These are phyloP conservation scores for Barypeithes pellucidus DNA, from an alignment of 2,888 invertebrate genomes.

Conservation along the genomic window DNA sequence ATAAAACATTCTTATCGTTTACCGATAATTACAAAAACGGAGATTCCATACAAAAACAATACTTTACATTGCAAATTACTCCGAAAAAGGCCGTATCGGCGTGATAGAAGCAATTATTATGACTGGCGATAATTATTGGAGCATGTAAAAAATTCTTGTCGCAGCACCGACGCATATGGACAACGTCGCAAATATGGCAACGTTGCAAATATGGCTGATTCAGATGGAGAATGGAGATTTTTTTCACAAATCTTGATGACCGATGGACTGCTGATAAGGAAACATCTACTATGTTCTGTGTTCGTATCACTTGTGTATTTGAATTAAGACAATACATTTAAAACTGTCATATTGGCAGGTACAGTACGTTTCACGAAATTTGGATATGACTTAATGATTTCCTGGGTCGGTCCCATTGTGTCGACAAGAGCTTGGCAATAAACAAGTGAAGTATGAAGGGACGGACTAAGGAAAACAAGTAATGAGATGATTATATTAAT, in stretches of 20 bases:
- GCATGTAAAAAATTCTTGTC: conserved; percentile 61
- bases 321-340: too few species aligned
- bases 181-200: conserved; percentile 44
- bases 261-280: conserved; percentile 27
- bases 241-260: conserved; percentile 45
- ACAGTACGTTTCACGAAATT: too few species aligned
- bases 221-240: conserved; percentile 30
- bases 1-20: conserved; percentile 15
- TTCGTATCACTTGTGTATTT: too few species aligned
- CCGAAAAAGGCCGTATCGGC: conserved; percentile 46
- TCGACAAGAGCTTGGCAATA: too few species aligned
- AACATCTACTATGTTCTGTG: conserved; percentile 17
- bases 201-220: conserved; percentile 23
- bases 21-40: conserved; percentile 17
- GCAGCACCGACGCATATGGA: conserved; percentile 49
- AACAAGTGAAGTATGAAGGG: too few species aligned
- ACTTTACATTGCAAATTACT: conserved; percentile 19
- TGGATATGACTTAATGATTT: too few species aligned
- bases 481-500: too few species aligned
- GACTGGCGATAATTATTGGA: conserved; percentile 57
- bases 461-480: too few species aligned
- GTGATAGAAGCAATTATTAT: conserved; percentile 46
- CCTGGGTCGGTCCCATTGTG: too few species aligned
- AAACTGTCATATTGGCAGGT: too few species aligned
- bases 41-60: conserved; percentile 35